Base-by-base conservation (phyloP, 2,888 invertebrate species). In the Gastrophysa polygoni region DNA sequence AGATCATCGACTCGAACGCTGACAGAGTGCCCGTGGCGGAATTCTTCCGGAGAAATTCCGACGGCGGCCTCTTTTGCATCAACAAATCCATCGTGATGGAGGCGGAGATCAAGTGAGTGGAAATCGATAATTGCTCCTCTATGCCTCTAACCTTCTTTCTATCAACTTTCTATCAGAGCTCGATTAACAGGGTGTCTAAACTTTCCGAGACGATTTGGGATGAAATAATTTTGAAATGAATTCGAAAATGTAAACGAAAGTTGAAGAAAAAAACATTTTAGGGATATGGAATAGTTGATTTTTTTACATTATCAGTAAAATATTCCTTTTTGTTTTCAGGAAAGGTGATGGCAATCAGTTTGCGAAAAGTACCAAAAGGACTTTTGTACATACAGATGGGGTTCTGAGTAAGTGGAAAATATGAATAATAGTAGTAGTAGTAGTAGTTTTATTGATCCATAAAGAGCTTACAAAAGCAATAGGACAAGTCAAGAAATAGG, bases 61-160 rank as follows among this genome's bases (percentile, higher is more conserved):
- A 86, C 68, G 86, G 87, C 72, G 84, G 86, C 29, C 82, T 91
- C 64, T 88, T 86, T 71, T 90, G 88, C 59, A 87, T 93, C 63
- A 92, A 91, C 79, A 88, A 88, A 73, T 86, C 88, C 11, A 85
- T 92, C 48, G 81, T 84, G 32, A 82, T 89, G 73, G 89, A 90
- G 73, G 68, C 67, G 6, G 77, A 78, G 64, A 63, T 76, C 21
- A 71, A 64, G 75, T 74, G 64, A 66, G 70, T 56, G 16, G 10
- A 11, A 11, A 14, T 14, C 43, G 8, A 51, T 57, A 2, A 17
- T 56, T 43, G 32, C 21, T 21, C 1, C 28, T 21, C 24, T 51
- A 46, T 38, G 7, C n/a, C n/a, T n/a, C n/a, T n/a, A n/a, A n/a
- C n/a, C n/a, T n/a, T n/a, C n/a, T n/a, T n/a, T n/a, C n/a, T n/a